A percentile compares a stretch with the other conserved stretches of the same genome.
These are phyloP conservation scores for Neria commutata DNA, from an alignment of 2,888 invertebrate species.

Conservation along the genomic window DNA sequence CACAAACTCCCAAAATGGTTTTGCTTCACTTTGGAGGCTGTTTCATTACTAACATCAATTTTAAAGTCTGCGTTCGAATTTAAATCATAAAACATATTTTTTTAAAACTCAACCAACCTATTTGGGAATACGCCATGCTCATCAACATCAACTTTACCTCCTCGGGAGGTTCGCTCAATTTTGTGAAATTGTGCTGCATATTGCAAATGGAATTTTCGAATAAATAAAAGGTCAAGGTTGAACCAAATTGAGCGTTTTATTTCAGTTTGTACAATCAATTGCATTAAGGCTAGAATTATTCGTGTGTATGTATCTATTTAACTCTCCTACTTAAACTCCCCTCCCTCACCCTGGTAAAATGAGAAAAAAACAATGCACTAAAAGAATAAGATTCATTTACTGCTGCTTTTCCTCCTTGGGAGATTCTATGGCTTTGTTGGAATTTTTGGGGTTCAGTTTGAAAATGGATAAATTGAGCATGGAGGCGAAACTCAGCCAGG, in stretches of 20 bases:
- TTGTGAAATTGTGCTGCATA: background rate
- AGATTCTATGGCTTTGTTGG: conserved; percentile 32
- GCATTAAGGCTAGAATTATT: background rate
- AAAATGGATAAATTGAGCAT: conserved; percentile 72
- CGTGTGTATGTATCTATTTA: background rate
- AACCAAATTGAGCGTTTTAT: conserved; percentile 21
- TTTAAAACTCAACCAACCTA: conserved; percentile 11
- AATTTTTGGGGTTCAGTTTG: conserved; percentile 65
- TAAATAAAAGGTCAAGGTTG: conserved; percentile 31
- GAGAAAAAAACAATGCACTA: conserved; percentile 2
- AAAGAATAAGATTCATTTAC: conserved; percentile 5
- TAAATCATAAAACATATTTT: conserved; percentile 8
- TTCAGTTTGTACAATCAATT: background rate
- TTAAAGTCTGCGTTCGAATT: conserved; percentile 18
- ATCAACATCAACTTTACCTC: background rate
- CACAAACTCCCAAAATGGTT: too few species aligned
- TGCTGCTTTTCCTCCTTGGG: conserved; percentile 10
- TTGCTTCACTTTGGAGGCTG: background rate
- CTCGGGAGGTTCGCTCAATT: background rate
- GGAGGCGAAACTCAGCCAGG: conserved; percentile 75
- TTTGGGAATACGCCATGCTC: background rate
- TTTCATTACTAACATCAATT: conserved; percentile 17
- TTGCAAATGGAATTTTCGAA: background rate
- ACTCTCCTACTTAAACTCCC: background rate
- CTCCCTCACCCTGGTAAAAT: background rate